Percentiles rank a stretch among this genome's conserved stretches.
Conservation (phyloP, 2,888 invertebrate species). For the Sepiola atlantica region DNA sequence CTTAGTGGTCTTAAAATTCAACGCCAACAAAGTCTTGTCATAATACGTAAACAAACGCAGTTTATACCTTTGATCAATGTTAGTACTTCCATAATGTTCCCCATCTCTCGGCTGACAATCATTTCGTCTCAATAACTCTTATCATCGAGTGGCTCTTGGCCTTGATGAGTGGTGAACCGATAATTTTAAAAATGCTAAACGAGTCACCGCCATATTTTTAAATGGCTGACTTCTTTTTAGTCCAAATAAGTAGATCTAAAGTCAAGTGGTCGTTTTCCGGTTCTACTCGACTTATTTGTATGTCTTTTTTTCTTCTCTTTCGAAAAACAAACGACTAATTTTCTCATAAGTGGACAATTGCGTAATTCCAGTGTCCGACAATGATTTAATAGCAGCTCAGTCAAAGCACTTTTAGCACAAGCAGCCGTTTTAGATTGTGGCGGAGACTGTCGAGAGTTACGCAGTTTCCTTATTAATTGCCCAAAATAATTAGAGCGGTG, state of each 20-base stretch:
- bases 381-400: neutral
- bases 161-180: no score
- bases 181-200: neutral
- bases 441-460: neutral
- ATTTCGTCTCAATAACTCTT: no score
- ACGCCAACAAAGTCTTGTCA: no score
- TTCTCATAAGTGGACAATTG: neutral
- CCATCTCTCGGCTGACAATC: no score
- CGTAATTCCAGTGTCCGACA: neutral
- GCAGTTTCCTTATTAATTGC: no score
- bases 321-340: neutral
- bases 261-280: neutral
- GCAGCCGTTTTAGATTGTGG: neutral
- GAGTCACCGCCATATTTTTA: neutral
- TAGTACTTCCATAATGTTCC: no score
- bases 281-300: neutral
- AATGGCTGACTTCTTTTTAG: neutral
- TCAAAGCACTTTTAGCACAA: neutral
- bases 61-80: no score
- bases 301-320: no score
- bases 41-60: no score
- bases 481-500: no score
- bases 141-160: no score
- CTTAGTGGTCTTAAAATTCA: no score
- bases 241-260: neutral